Evolutionary conservation across 2,113 vertebrate genomes (phyloP).

Genomic region (Atractosteus spatula): DNA sequence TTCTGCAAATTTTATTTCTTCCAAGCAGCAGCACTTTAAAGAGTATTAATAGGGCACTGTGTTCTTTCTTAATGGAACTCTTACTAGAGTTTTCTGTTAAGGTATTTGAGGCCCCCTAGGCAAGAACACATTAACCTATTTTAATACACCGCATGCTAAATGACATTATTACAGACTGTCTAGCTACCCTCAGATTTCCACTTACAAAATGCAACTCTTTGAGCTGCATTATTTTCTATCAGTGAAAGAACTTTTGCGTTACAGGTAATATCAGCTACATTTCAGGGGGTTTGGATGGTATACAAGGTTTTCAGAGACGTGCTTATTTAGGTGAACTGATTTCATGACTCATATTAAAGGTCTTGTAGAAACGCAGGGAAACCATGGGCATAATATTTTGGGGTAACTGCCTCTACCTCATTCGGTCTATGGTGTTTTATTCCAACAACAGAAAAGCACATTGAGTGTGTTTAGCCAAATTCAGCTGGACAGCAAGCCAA

Average conservation of each 20-base stretch:
- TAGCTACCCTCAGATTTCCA: conserved; percentile 43
- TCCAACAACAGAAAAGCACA: background rate
- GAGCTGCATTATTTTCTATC: background rate
- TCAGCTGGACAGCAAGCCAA: no score
- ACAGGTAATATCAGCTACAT: conserved; percentile 18
- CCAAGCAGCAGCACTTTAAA: background rate
- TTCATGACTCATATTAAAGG: background rate
- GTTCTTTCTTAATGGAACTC: conserved; percentile 65
- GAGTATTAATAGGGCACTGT: conserved; percentile 51
- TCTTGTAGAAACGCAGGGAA: background rate
- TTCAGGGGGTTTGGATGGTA: background rate
- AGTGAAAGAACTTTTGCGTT: conserved; percentile 9
- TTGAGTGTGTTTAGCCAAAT: no score
- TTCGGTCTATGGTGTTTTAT: conserved; percentile 44
- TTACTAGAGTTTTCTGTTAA: conserved; percentile 51
- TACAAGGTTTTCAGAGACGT: background rate
- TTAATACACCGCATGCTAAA: conserved; percentile 65
- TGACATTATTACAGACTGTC: conserved; percentile 66
- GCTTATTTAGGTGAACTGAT: background rate
- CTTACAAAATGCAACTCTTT: conserved; percentile 4
- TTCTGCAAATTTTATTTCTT: conserved; percentile 23
- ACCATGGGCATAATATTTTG: no score
- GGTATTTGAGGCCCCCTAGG: conserved; percentile 63
- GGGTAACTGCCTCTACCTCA: no score
- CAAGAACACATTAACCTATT: conserved; percentile 72